A percentile compares a stretch with the other conserved stretches of the same genome.
These are phyloP conservation scores for Nemapogon koenigi DNA, from an alignment of 2,888 invertebrate species.

Conservation along the genomic window DNA sequence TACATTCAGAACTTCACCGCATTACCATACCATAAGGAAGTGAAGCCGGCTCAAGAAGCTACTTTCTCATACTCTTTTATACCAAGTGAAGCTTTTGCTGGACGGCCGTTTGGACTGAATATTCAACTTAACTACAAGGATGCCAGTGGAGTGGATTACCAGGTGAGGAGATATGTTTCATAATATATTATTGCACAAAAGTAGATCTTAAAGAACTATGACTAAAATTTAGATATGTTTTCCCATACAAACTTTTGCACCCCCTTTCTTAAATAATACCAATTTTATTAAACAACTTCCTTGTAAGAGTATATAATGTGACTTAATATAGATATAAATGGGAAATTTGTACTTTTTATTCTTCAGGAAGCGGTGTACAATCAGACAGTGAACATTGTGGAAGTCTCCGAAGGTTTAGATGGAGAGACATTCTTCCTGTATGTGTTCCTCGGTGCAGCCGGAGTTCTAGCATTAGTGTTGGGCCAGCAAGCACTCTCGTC, in stretches of 20 bases:
- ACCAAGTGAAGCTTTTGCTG: constrained; percentile 95
- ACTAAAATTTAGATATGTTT: no score
- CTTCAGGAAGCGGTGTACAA: constrained; percentile 95
- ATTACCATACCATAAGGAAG: constrained; percentile 83
- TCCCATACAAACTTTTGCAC: no score
- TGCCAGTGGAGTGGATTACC: constrained; percentile 64
- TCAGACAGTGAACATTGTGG: constrained; percentile 94
- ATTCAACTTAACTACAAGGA: constrained; percentile 93
- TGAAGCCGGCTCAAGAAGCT: constrained; percentile 91
- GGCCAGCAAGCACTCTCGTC: constrained; percentile 89
- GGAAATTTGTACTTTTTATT: no score
- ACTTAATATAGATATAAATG: no score
- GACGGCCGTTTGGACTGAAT: constrained; percentile 94
- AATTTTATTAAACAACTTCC: no score
- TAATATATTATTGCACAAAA: no score
- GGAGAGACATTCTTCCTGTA: constrained; percentile 99
- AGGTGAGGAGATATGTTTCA: no score
- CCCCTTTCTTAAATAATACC: no score
- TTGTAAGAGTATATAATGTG: no score
- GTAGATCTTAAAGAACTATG: no score
- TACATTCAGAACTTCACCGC: constrained; percentile 98
- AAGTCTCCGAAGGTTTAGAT: constrained; percentile 95
- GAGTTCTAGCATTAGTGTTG: constrained; percentile 84
- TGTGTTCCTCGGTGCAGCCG: constrained; percentile 90
- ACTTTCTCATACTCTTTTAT: constrained; percentile 95